Evolutionary conservation across 2,113 vertebrate genomes (phyloP), one percentile per base, ranked within the genome.

Genomic region (chimpanzee (Pan troglodytes)): DNA sequence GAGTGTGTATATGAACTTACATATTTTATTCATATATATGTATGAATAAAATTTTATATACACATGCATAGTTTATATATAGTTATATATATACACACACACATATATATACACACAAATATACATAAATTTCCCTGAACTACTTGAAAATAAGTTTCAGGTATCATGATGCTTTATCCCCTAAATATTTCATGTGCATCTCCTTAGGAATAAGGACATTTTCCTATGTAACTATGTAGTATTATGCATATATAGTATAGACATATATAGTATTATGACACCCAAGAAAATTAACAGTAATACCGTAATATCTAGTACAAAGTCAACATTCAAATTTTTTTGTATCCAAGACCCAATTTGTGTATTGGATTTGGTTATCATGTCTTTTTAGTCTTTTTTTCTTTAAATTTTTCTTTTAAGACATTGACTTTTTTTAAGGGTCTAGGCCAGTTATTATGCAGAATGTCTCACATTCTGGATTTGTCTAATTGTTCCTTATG

Each of bases 81-180:
- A 35, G 17, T 50, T 78, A 85, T 57, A 30, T 64, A 20, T n/a
- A 27, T 88, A 45, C 25, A 32, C 35, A n/a, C 1, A 35, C 14
- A 35, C 5, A 35, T 0, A 72, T 72, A n/a, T 38, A 72, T 6
- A 32, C 8, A 68, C 4, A 86, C 1, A 68, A 8, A 85, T 35
- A 85, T n/a, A n/a, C 11, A 23, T 35, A 45, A 88, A 88, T 68
- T 72, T 92, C n/a, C 61, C 35, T 35, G 52, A 91, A 85, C 7
- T 12, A 73, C 90, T 90, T 87, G 59, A 96, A 93, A 90, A 87
- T 94, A 81, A 57, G 55, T 88, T 90, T 89, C 35, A 96, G 93
- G 84, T 90, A 73, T 43, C 38, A 50, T 90, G 59, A 87, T 64
- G 22, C 32, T 86, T 92, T 89, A 78, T 32, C 30, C 43, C 43